Evolutionary conservation across 1,140 invertebrate genomes (phyloP).

Genomic region (Hermatobates lingyangjiaoensis): DNA sequence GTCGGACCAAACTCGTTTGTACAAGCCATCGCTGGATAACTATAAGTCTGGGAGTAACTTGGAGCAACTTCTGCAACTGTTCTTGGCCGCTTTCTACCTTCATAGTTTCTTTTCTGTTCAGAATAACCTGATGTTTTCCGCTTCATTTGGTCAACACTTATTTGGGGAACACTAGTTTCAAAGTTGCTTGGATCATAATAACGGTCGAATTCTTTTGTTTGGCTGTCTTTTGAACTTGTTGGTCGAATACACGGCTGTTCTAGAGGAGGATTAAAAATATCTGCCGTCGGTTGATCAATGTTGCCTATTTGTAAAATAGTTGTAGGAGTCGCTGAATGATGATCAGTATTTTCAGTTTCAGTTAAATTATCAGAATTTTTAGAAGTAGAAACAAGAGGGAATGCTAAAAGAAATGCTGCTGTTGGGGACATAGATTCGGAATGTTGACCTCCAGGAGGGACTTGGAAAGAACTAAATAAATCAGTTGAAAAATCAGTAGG

Average conservation of each 20-base stretch:
- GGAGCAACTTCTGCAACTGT: too few relatives aligned
- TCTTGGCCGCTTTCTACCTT: too few relatives aligned
- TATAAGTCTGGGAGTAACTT: too few relatives aligned
- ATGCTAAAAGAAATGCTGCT: constrained; percentile 52
- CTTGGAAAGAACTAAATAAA: constrained; percentile 45
- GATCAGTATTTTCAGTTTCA: constrained; percentile 30
- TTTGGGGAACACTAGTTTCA: too few relatives aligned
- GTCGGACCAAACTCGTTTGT: too few relatives aligned
- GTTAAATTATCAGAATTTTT: constrained; percentile 34
- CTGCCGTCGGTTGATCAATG: constrained; percentile 29
- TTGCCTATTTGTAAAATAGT: constrained; percentile 38
- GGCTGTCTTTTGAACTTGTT: too few relatives aligned
- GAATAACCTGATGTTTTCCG: too few relatives aligned
- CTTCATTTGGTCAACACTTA: too few relatives aligned
- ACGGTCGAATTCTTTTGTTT: too few relatives aligned
- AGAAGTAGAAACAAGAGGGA: constrained; percentile 42
- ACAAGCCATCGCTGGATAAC: too few relatives aligned
- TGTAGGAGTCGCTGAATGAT: constrained; percentile 31
- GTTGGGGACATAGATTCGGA: constrained; percentile 51
- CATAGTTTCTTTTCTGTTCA: too few relatives aligned
- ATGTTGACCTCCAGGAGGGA: constrained; percentile 37
- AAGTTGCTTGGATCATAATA: too few relatives aligned
- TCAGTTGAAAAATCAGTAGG: constrained; percentile 49
- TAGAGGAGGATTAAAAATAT: background rate
- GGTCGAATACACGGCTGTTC: background rate